Evolutionary conservation across 2,888 invertebrate genomes (phyloP), one percentile per base, ranked within the genome.

Genomic region (Rotaria sp.): DNA sequence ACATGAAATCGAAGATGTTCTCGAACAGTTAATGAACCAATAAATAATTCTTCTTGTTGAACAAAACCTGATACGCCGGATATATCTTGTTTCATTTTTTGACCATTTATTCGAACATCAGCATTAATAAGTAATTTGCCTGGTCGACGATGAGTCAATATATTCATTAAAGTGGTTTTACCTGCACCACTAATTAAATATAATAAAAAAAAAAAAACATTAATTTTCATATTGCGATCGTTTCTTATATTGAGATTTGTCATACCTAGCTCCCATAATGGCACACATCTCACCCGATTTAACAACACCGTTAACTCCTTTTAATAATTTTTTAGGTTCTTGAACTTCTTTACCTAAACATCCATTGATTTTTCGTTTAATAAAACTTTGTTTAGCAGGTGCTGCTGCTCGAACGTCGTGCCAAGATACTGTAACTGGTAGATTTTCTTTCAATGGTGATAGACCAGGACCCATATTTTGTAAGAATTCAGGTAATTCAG

Each of bases 1-100:
- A 94, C 96, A 95, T 96, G 95, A 88, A 96, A 95, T 89, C 93
- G 93, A 87, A 96, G 93, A 90, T 96, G 96, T 90, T 96, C 96
- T 88, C 93, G 92, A 45, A 96, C 96, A 0, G 96, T 96, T 87
- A 96, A 93, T 74, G 94, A 94, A 7, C 94, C 94, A 13, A 95
- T 94, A 89, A 96, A 96, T 84, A 96, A 92, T 89, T 96, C 96
- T 88, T 96, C 95, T 90, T 96, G 96, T 88, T 96, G 95, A 92
- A 96, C 95, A 91, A 94, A 96, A 0, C 96, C 96, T 89, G 95
- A 95, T 87, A 95, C 93, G 80, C 88, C 85, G 86, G 93, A 93
- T 88, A 94, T 93, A 38, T 85, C 86, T 95, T 87, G 93, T 93
- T 4, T 94, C 94, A 24, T 94, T 92, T 1, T 75, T n/a, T 41